Conservation (phyloP, 2,113 vertebrate species). For the Synodontis membranacea region DNA sequence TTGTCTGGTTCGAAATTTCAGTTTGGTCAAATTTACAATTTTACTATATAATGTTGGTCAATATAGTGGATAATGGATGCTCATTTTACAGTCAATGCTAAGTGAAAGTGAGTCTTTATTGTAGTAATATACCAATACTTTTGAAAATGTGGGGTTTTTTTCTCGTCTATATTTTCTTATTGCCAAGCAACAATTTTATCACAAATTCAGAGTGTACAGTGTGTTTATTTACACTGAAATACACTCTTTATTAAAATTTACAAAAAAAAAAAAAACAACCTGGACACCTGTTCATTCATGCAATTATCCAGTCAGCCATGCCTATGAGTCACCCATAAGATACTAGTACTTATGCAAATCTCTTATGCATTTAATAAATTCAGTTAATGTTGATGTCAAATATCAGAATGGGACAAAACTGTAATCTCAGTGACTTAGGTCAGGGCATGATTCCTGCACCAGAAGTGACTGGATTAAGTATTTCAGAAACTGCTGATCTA, state of each 20-base stretch:
- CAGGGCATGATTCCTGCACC: not conserved
- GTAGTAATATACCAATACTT: not conserved
- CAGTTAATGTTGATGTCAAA: not conserved
- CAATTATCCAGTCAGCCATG: not conserved
- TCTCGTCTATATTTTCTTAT: not conserved
- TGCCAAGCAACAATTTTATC: not conserved
- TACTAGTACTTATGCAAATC: too few relatives aligned
- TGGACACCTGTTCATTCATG: not conserved
- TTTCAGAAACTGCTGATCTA: not conserved
- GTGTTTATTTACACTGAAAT: not conserved
- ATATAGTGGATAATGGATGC: not conserved
- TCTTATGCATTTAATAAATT: not conserved
- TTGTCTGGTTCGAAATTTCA: not conserved
- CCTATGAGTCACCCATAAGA: not conserved
- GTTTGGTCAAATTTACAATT: too few relatives aligned
- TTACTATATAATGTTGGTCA: not conserved
- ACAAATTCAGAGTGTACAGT: not conserved
- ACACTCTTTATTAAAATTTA: not conserved
- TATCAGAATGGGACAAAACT: not conserved
- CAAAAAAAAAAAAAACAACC: too few relatives aligned
- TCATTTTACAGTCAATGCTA: not conserved
- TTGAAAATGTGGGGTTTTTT: too few relatives aligned
- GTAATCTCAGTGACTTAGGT: not conserved
- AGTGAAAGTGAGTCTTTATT: not conserved
- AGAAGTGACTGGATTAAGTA: not conserved